Percentiles rank a stretch among this genome's conserved stretches.
Conservation (phyloP, 2,797 vertebrate genomes). For the Sciurus carolinensis region DNA sequence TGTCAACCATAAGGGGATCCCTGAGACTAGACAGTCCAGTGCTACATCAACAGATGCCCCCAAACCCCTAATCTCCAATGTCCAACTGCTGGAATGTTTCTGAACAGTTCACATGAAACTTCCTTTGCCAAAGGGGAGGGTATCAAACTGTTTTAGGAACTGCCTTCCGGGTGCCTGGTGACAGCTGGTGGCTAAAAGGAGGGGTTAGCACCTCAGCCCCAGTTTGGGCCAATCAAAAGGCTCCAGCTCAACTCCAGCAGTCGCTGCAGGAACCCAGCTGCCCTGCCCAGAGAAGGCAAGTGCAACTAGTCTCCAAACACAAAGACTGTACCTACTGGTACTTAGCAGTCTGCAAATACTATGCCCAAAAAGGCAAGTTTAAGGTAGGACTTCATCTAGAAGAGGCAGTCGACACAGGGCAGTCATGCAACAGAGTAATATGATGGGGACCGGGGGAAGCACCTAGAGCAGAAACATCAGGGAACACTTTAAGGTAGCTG, state of each 20-base stretch:
- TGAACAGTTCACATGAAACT: neutral
- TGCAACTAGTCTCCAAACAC: neutral
- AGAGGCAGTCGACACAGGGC: fast-evolving
- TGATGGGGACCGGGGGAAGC: neutral
- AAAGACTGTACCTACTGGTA: neutral
- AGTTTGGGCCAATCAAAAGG: neutral
- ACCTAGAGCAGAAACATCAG: neutral
- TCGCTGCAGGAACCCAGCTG: neutral
- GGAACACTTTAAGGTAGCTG: neutral
- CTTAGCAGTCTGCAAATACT: neutral
- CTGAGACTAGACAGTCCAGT: neutral
- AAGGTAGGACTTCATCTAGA: neutral
- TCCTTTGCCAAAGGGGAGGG: too few species aligned
- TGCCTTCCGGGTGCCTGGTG: neutral
- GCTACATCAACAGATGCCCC: neutral
- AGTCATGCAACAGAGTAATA: neutral
- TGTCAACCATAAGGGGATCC: neutral
- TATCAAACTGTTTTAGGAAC: neutral
- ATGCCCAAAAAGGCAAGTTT: neutral
- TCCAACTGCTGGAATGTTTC: too few species aligned
- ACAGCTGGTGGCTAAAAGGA: neutral
- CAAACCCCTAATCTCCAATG: too few species aligned
- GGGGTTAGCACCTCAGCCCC: neutral
- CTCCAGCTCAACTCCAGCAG: neutral
- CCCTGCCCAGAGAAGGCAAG: neutral